A percentile compares a stretch with the other conserved stretches of the same genome.
Conservation (phyloP, 2,888 invertebrate genomes). For the Drosophila atripex region DNA sequence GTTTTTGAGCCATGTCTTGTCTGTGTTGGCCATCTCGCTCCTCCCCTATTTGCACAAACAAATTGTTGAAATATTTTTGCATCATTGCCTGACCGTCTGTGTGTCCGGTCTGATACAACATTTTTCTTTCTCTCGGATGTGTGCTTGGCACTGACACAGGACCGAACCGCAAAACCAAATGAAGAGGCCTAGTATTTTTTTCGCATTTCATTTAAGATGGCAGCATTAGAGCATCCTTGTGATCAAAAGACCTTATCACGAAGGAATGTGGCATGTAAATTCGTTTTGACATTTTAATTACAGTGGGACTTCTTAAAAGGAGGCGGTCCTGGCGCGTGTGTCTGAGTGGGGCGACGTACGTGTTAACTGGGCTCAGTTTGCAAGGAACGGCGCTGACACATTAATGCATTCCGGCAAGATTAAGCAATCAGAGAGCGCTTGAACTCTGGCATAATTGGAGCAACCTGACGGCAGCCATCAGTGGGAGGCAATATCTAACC, state of each 20-base stretch:
- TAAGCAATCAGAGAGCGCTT: conserved; percentile 63
- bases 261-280: conserved; percentile 49
- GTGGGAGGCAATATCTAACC: neutral
- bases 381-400: conserved; percentile 53
- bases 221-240: neutral
- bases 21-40: conserved; percentile 31
- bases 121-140: conserved; percentile 33
- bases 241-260: conserved; percentile 1
- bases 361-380: conserved; percentile 49
- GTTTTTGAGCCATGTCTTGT: conserved; percentile 44
- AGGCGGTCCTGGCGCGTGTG: neutral
- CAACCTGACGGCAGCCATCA: conserved; percentile 34
- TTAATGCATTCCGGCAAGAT: conserved; percentile 72
- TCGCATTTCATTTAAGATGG: neutral
- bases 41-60: conserved; percentile 23
- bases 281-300: conserved; percentile 74
- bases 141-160: conserved; percentile 31
- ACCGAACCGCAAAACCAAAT: conserved; percentile 55
- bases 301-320: conserved; percentile 16
- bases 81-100: conserved; percentile 41
- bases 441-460: conserved; percentile 43
- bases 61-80: conserved; percentile 45
- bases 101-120: conserved; percentile 53
- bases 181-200: conserved; percentile 28
- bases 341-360: conserved; percentile 17